phyloP scores from a whole-genome alignment of 2,888 invertebrate genomes.

The Drosophila nr. perissopoda region DNA sequence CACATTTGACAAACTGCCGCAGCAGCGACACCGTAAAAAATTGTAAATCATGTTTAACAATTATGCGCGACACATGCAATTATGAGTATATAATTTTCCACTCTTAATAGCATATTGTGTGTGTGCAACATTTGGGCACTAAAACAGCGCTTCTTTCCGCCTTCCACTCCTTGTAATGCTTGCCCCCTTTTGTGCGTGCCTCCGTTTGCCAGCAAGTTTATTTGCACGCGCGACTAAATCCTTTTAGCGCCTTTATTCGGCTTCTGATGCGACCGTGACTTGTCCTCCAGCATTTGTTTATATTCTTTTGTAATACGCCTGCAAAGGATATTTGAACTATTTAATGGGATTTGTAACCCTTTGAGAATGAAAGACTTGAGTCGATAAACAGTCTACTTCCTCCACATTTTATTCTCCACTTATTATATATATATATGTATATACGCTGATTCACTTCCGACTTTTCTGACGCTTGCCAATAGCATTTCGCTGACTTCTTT shows the following conservation, averaged over 20 bases:
- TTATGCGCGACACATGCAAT: conserved; percentile 59
- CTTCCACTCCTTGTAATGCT: not conserved
- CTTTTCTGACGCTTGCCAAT: not conserved
- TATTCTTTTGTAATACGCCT: conserved; percentile 10
- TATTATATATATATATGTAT: too few species aligned
- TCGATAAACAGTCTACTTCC: not conserved
- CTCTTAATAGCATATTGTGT: not conserved
- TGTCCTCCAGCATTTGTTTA: conserved; percentile 36
- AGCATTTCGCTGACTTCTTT: not conserved
- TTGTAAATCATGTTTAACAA: conserved; percentile 75
- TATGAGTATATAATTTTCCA: conserved; percentile 26
- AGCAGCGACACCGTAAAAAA: conserved; percentile 21
- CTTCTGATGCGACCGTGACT: conserved; percentile 53
- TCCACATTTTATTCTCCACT: too few species aligned
- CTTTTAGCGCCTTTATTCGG: conserved; percentile 75
- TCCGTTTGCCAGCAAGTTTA: conserved; percentile 1
- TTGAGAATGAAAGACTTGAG: not conserved
- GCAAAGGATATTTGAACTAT: not conserved
- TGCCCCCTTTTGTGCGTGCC: not conserved
- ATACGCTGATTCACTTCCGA: not conserved
- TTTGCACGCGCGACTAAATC: conserved; percentile 61
- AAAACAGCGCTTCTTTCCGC: conserved; percentile 2
- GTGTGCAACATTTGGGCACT: conserved; percentile 21
- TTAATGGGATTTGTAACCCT: not conserved
- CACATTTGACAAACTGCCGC: conserved; percentile 46